Evolutionary conservation across 2,888 invertebrate genomes (phyloP), one percentile per base, ranked within the genome.

Genomic region (Drosophila cognata): DNA sequence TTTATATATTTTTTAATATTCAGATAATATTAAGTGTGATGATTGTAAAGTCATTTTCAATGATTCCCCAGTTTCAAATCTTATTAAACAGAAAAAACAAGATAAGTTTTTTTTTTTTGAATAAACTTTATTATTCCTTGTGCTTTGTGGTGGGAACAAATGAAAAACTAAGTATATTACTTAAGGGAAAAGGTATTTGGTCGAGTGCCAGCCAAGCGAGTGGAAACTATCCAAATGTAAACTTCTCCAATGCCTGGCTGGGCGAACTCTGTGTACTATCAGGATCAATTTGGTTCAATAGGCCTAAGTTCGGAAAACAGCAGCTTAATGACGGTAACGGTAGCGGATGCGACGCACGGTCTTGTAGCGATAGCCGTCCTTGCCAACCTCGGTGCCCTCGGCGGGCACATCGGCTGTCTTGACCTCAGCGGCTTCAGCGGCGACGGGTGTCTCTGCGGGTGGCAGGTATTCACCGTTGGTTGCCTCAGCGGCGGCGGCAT

Each of bases 341-440:
- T 91, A 92, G 59, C 82, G 88, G 46, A 92, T 74, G 66, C 90
- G 86, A 60, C 92, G 92, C 52, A 92, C 85, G 53, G 92, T 92
- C 84, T 92, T 92, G 75, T 92, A 92, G 53, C 88, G 93, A 75
- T 92, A 92, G 6, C 93, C 92, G 76, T 92, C 92, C 73, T 84
- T 79, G 73, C 85, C 91, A 41, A 92, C 68, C 33, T 91, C 92
- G 56, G 92, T 92, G 55, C 89, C 92, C 61, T 83, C 91, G 41
- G 58, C 68, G 41, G 68, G 70, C 29, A 70, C 68, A 11, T 76
- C 74, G 48, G 77, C 89, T 4, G 77, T 46, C 68, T 81, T 70
- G 8, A 67, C 79, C 38, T 82, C 85, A 10, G 65, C 82, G 2
- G 59, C 70, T 3, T 74, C 79, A 28, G 73, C 67, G 7, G 66